A percentile compares a stretch with the other conserved stretches of the same genome.
These are phyloP conservation scores for Macrotrachela quadricornifera DNA, from an alignment of 1,140 invertebrate species.

Conservation along the genomic window DNA sequence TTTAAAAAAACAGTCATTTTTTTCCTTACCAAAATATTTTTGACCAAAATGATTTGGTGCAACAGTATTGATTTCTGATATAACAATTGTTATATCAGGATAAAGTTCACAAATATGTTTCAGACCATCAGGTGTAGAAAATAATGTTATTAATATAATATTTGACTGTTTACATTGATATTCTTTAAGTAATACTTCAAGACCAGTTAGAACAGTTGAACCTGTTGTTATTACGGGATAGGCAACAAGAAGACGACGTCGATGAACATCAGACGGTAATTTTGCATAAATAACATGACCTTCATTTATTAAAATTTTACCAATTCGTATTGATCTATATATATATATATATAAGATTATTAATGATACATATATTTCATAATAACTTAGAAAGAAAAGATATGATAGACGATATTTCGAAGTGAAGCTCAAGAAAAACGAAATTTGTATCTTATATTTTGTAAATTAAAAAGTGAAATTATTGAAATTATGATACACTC, in stretches of 20 bases:
- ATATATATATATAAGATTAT: no score
- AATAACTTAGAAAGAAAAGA: no score
- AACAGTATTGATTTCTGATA: constrained; percentile 74
- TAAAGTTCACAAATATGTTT: constrained; percentile 61
- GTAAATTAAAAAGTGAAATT: no score
- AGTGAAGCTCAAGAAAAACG: no score
- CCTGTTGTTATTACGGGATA: constrained; percentile 63
- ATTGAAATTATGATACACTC: no score
- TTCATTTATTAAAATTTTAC: constrained; percentile 30
- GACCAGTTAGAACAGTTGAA: no score
- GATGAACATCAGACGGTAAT: constrained; percentile 77
- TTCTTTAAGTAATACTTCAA: no score
- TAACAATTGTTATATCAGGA: constrained; percentile 74
- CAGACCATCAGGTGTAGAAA: constrained; percentile 40
- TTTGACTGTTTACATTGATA: no score
- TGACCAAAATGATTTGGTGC: constrained; percentile 93
- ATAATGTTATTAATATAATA: not conserved
- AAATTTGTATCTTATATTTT: no score
- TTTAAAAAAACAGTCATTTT: no score
- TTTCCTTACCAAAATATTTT: constrained; percentile 95
- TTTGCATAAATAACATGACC: constrained; percentile 80
- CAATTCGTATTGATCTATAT: not conserved
- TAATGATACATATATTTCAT: no score
- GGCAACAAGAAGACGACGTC: constrained; percentile 73
- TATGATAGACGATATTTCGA: no score